Evolutionary conservation across 2,113 vertebrate genomes (phyloP).

Genomic region (Leptosomus discolor): DNA sequence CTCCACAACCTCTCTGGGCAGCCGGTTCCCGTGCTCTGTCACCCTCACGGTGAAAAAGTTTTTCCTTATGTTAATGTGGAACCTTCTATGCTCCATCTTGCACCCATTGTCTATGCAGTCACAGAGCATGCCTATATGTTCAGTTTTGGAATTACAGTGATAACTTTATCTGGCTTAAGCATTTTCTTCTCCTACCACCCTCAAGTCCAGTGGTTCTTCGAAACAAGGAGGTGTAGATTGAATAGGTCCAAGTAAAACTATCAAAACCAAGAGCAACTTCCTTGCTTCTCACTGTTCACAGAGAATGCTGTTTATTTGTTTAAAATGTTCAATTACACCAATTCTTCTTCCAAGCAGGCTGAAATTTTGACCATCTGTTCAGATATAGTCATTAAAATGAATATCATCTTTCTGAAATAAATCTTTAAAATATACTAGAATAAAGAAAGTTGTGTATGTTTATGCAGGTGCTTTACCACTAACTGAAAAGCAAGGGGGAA

Average conservation of each 20-base stretch:
- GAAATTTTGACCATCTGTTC: neutral
- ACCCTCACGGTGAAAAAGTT: too few relatives aligned
- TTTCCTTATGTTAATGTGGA: too few relatives aligned
- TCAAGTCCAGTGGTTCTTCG: neutral
- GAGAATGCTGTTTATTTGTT: neutral
- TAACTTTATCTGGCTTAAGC: neutral
- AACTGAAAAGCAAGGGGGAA: neutral
- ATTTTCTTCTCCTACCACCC: neutral
- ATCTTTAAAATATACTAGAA: neutral
- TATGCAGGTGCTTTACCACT: neutral
- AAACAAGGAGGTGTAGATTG: neutral
- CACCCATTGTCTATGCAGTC: too few relatives aligned
- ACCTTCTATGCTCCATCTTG: too few relatives aligned
- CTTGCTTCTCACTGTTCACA: neutral
- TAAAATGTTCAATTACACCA: neutral
- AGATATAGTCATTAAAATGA: neutral
- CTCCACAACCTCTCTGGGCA: too few relatives aligned
- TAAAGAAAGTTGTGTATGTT: neutral
- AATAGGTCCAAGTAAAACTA: neutral
- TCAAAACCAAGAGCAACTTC: neutral
- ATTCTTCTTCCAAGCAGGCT: neutral
- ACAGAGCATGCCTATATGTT: neutral
- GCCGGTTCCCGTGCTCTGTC: too few relatives aligned
- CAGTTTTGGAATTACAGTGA: neutral
- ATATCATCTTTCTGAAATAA: neutral